phyloP scores from a whole-genome alignment of 2,888 invertebrate genomes.

The Blastobasis adustella region DNA sequence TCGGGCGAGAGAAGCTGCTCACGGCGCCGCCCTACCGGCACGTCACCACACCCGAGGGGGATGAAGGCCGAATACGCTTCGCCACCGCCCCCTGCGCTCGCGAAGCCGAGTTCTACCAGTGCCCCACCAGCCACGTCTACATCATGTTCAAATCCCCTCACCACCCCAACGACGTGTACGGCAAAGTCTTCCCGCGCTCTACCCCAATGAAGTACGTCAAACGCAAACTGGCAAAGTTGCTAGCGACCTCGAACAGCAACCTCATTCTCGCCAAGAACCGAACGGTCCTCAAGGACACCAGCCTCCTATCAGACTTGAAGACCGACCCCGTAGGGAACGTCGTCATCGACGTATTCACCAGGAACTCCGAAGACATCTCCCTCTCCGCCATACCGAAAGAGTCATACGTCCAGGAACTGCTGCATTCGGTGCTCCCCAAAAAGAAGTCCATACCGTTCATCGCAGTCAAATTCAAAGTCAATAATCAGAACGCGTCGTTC shows the following conservation, averaged over 20 bases:
- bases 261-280: conserved; percentile 57
- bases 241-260: conserved; percentile 51
- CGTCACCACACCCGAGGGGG: conserved; percentile 24
- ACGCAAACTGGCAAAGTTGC: conserved; percentile 57
- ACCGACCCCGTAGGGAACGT: conserved; percentile 54
- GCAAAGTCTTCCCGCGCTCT: conserved; percentile 60
- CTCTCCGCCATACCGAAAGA: conserved; percentile 57
- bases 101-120: conserved; percentile 47
- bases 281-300: conserved; percentile 56
- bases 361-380: conserved; percentile 54
- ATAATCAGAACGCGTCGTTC: conserved; percentile 56
- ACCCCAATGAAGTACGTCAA: conserved; percentile 59
- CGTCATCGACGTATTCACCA: conserved; percentile 60
- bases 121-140: conserved; percentile 55
- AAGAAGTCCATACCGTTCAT: conserved; percentile 60
- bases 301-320: conserved; percentile 49
- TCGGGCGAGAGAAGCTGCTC: conserved; percentile 61
- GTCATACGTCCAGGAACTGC: conserved; percentile 55
- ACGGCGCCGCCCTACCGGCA: conserved; percentile 58
- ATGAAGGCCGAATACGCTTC: conserved; percentile 39
- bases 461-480: conserved; percentile 58
- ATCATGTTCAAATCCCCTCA: conserved; percentile 58
- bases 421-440: conserved; percentile 51
- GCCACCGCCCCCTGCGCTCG: conserved; percentile 53
- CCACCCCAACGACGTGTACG: conserved; percentile 51